Evolutionary conservation across 1,140 invertebrate species (phyloP), one percentile per base, ranked within the genome.

Genomic region (Drosophila bifasciata): DNA sequence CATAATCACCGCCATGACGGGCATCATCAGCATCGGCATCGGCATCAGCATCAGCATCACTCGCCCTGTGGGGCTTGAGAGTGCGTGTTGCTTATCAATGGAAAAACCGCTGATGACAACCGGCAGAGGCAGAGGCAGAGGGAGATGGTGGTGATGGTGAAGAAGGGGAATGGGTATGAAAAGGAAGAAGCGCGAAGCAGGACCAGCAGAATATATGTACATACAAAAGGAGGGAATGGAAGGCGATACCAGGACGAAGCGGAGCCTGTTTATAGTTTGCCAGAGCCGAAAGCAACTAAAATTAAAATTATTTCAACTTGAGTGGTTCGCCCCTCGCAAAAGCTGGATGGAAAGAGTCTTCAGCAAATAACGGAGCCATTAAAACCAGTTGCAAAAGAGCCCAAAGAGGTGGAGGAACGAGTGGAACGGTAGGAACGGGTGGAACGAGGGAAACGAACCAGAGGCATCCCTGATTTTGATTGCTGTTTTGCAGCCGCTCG

Each of bases 281-380:
- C 53, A 43, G 39, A 23, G 53, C 56, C 69, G 50, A 68, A 32
- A 83, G 79, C 79, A 83, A 84, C 79, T 83, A 83, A 83, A 83
- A 83, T 83, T 83, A 84, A 83, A 83, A 83, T 83, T 83, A 83
- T 83, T 83, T 83, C 79, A 78, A 83, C 79, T 83, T 73, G 79
- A 83, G 63, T 84, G 79, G 81, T 68, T 69, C 66, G 71, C 58
- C 70, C 66, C 21, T 57, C 52, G 64, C 58, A 41, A 56, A n/a
- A 59, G 79, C 74, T 76, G 68, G 64, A 61, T 63, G 46, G 59
- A 48, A 68, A 36, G 44, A 69, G 62, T 68, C 66, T 69, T 68
- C 50, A 28, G 66, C 66, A 69, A 77, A 77, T 81, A 81, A 81
- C 78, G 78, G 73, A 76, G 72, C 78, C 77, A 79, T 84, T 84